Evolutionary conservation across 2,888 invertebrate species (phyloP), one percentile per base, ranked within the genome.

Genomic region (Eristalinus aeneus): DNA sequence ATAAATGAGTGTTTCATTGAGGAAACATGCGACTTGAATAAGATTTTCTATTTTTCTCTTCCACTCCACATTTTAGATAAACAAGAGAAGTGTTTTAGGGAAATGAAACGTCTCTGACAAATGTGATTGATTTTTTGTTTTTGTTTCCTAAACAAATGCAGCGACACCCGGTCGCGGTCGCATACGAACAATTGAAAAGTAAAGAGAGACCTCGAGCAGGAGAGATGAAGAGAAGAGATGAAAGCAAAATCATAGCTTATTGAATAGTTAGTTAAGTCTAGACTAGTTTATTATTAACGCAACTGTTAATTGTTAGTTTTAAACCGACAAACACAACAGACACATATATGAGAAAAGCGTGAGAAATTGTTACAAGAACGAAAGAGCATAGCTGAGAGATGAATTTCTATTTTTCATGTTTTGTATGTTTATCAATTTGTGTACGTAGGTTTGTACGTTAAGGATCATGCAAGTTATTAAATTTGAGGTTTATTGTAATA

Each of bases 81-180:
- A 80, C 80, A 53, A 85, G 68, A 73, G 80, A 58, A 80, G 65
- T 71, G 79, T 84, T 79, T 84, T 71, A 63, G 76, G 76, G 34
- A 76, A 85, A 76, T 73, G 80, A 84, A 84, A 84, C 60, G 72
- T 72, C 80, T 85, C 80, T 76, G 73, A 81, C 75, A 76, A 76
- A 81, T 85, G 85, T 85, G 85, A 81, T 85, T 85, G 64, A 76
- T 68, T 72, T 79, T 75, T 32, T 68, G 69, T 79, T 75, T 67
- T 61, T 54, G 32, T 72, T 76, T 75, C 60, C 54, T 67, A 61
- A 78, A 69, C 46, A 39, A 73, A 76, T 67, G 54, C 60, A 36
- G 34, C 36, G 32, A 64, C 68, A 81, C 27, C 27, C 27, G 2
- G 27, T 27, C 27, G 27, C 27, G 67, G 61, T 71, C 71, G 68